Percentiles rank a stretch among this genome's conserved stretches.
Conservation (phyloP, 2,113 vertebrate genomes). For the Taxidea taxus region DNA sequence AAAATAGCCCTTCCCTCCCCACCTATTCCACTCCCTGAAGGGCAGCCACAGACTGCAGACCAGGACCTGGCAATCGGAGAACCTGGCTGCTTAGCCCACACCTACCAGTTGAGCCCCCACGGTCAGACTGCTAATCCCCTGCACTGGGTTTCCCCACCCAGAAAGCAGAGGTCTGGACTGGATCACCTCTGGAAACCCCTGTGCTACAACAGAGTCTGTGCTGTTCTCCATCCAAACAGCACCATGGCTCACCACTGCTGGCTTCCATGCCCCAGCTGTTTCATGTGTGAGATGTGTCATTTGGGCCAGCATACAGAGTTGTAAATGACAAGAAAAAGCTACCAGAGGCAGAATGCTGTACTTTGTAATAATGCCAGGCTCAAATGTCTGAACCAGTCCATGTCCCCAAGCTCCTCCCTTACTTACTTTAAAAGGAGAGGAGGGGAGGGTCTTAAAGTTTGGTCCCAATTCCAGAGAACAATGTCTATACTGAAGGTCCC, state of each 20-base stretch:
- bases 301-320: rapidly evolving
- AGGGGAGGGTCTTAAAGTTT: background rate
- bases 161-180: background rate
- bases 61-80: background rate
- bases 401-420: background rate
- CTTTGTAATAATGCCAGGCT: background rate
- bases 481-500: background rate
- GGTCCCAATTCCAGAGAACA: background rate
- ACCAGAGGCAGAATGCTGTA: rapidly evolving
- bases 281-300: background rate
- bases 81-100: background rate
- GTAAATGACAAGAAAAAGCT: background rate
- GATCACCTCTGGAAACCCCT: background rate
- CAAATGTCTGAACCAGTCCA: background rate
- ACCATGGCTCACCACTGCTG: background rate
- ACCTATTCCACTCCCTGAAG: background rate
- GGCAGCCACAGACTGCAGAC: background rate
- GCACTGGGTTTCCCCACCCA: background rate
- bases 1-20: background rate
- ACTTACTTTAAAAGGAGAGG: background rate
- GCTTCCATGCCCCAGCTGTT: background rate
- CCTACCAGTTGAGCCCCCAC: background rate
- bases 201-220: background rate
- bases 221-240: background rate
- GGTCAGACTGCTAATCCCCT: background rate